Base-by-base conservation (phyloP, 2,113 vertebrate genomes). In the Actenoides lindsayi region DNA sequence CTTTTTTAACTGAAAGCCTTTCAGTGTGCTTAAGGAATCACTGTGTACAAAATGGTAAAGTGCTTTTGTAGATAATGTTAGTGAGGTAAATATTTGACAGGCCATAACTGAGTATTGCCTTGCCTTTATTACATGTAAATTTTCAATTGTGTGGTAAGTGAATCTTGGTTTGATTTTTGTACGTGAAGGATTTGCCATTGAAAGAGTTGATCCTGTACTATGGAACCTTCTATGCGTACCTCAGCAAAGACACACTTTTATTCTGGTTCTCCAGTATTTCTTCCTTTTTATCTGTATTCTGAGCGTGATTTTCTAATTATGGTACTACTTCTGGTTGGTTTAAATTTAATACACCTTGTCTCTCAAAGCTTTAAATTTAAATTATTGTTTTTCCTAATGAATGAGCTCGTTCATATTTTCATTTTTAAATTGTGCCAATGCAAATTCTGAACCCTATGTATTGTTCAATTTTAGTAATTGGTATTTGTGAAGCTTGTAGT, bases 1-100 rank as follows among this genome's bases (percentile, higher is more conserved):
- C 77, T 97, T 99, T 99, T 98, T 98, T 98, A 98, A 98, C 96
- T 92, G 96, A 98, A 97, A 96, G 96, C 96, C 97, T 97, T 97
- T 97, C 73, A 97, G 97, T 41, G 97, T 98, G 98, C 98, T 76
- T 98, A 98, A 98, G 97, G 94, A 98, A 98, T 98, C 98, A 98
- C 98, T 99, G 98, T 98, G 98, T 98, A 98, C 97, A 98, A 96
- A 98, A 97, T 96, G 98, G 98, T 98, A 98, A 98, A 98, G 98
- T 98, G 98, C 98, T 99, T 98, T 97, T 99, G 98, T 99, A 99
- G 98, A 99, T 99, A 98, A 94, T 97, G 96, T 98, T 98, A 90
- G 98, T 97, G 98, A 98, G 98, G 97, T 98, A 98, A 98, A 98
- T 98, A 98, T 98, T 98, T 98, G 98, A 98, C 97, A 98, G 98